These are phyloP conservation scores for Ranitomeya variabilis DNA, from an alignment of 2,113 vertebrate species.

Conservation along the genomic window DNA sequence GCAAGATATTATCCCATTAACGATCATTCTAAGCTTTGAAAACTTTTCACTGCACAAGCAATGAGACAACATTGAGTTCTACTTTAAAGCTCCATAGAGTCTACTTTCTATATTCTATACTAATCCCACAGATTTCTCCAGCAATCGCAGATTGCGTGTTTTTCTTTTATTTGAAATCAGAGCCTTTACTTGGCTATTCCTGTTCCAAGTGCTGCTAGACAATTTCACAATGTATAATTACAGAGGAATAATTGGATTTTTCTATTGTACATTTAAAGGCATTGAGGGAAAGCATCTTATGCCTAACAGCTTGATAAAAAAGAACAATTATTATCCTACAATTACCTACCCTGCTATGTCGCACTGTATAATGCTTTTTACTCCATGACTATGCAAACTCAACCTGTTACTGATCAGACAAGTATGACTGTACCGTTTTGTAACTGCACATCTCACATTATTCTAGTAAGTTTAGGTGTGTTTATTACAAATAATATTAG, in stretches of 20 bases:
- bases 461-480: background rate
- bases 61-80: background rate
- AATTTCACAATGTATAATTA: conserved; percentile 53
- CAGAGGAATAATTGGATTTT: conserved; percentile 53
- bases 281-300: conserved; percentile 39
- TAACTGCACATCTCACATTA: background rate
- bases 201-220: conserved; percentile 28
- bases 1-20: background rate
- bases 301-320: conserved; percentile 42
- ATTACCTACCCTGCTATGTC: conserved; percentile 38
- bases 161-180: conserved; percentile 40
- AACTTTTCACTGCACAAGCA: background rate
- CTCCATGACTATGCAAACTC: background rate
- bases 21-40: background rate
- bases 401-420: conserved; percentile 16
- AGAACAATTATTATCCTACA: conserved; percentile 49
- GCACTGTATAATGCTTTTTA: background rate
- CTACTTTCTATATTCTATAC: background rate
- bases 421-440: background rate
- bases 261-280: conserved; percentile 48
- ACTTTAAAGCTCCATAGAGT: conserved; percentile 9
- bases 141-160: background rate
- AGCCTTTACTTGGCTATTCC: conserved; percentile 24
- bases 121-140: conserved; percentile 11
- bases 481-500: background rate